Percentiles rank a stretch among this genome's conserved stretches.
Evolutionary conservation across 1,140 invertebrate genomes (phyloP).

Genomic region (Drosophila subobscura): DNA sequence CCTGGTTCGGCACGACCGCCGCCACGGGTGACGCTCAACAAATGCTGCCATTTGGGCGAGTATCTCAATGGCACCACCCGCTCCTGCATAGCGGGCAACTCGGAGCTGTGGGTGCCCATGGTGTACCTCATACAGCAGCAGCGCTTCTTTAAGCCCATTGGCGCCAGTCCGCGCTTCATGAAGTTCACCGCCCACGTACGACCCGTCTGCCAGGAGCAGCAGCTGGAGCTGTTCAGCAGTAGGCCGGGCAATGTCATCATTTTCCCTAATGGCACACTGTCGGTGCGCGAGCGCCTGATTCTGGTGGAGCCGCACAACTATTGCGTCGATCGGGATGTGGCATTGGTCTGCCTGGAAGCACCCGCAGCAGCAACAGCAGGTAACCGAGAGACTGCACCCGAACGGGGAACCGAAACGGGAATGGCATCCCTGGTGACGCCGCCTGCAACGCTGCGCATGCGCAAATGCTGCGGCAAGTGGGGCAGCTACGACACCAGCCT

Average conservation of each 20-base stretch:
- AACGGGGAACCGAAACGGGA: slow-evolving; percentile 66
- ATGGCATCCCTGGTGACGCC: not conserved
- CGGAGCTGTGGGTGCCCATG: slow-evolving; percentile 71
- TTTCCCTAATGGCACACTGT: slow-evolving; percentile 86
- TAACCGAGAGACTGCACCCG: slow-evolving; percentile 52
- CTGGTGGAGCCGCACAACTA: slow-evolving; percentile 84
- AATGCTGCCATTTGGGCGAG: slow-evolving; percentile 80
- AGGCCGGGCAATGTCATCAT: slow-evolving; percentile 60
- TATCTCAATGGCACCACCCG: slow-evolving; percentile 59
- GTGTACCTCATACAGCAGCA: slow-evolving; percentile 64
- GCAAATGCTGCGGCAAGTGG: slow-evolving; percentile 86
- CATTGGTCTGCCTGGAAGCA: slow-evolving; percentile 85
- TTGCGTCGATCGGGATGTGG: slow-evolving; percentile 86
- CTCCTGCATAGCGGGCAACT: slow-evolving; percentile 64
- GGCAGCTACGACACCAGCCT: slow-evolving; percentile 85
- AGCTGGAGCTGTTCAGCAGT: slow-evolving; percentile 59
- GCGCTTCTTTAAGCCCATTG: slow-evolving; percentile 63
- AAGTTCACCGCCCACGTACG: slow-evolving; percentile 63
- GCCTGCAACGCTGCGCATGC: slow-evolving; percentile 69
- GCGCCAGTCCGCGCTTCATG: slow-evolving; percentile 67
- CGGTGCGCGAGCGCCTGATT: slow-evolving; percentile 80
- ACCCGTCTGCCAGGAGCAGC: slow-evolving; percentile 46
- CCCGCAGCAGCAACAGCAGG: slow-evolving; percentile 31
- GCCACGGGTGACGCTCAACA: slow-evolving; percentile 71
- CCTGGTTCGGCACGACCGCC: slow-evolving; percentile 35